Conservation (phyloP, 2,797 vertebrate species). For the Amazona ochrocephala region DNA sequence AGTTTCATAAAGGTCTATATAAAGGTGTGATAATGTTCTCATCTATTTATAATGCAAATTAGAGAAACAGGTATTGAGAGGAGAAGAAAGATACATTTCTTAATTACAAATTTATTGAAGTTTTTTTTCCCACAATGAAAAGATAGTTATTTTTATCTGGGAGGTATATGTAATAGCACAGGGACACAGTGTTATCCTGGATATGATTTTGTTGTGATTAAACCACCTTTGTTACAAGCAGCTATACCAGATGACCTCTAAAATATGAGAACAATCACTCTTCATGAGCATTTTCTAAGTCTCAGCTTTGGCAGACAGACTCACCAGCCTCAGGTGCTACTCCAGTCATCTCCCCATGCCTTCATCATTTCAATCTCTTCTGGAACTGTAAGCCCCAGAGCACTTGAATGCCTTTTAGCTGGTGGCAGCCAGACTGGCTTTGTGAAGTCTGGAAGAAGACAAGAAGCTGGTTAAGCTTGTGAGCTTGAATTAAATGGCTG, state of each 20-base stretch:
- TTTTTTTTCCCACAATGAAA: neutral
- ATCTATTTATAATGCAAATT: neutral
- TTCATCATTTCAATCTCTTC: constrained; percentile 29
- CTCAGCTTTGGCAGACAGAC: neutral
- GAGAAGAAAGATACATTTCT: neutral
- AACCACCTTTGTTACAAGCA: neutral
- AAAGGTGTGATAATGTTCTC: neutral
- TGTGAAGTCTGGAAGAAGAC: neutral
- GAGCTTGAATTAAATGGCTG: constrained; percentile 38
- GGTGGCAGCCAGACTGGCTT: constrained; percentile 16
- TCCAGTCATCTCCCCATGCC: neutral
- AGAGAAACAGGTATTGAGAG: constrained; percentile 2
- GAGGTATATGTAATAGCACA: neutral
- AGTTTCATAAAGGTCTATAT: neutral
- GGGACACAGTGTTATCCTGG: neutral
- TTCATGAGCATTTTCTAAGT: neutral
- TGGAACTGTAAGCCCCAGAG: constrained; percentile 27
- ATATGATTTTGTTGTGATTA: neutral
- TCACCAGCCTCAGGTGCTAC: constrained; percentile 20
- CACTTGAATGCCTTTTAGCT: constrained; percentile 24
- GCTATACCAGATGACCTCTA: neutral
- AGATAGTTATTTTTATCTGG: neutral
- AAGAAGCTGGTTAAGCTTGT: constrained; percentile 38
- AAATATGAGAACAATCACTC: constrained; percentile 43
- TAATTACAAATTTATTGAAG: constrained; percentile 35